A percentile compares a stretch with the other conserved stretches of the same genome.
Conservation (phyloP, 2,113 vertebrate genomes). For the Paedocypris sp. region DNA sequence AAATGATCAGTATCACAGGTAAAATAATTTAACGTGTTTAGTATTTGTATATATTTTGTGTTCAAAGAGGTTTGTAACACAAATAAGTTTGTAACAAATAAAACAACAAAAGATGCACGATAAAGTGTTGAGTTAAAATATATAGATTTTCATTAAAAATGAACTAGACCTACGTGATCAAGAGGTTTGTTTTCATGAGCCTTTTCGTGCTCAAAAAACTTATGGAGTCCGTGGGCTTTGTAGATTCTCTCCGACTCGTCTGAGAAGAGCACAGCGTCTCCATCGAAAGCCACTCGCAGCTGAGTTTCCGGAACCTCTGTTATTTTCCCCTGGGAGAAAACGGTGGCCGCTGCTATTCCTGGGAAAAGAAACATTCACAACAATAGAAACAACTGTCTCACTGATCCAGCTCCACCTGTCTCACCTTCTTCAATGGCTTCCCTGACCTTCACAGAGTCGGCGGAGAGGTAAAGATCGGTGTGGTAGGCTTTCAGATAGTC, state of each 20-base stretch:
- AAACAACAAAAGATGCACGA: not conserved
- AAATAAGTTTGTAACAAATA: not conserved
- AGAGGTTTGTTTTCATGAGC: constrained; percentile 83
- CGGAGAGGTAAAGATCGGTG: constrained; percentile 90
- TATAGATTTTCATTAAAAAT: not conserved
- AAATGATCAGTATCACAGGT: no score
- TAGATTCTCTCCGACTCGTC: constrained; percentile 90
- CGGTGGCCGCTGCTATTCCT: constrained; percentile 91
- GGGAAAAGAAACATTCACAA: not conserved
- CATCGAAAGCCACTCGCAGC: constrained; percentile 88
- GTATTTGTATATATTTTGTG: no score
- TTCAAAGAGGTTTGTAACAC: no score
- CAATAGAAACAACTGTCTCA: not conserved
- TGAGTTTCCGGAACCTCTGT: constrained; percentile 73
- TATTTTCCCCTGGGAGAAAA: constrained; percentile 79
- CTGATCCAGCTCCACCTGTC: constrained; percentile 16
- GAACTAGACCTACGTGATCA: constrained; percentile 69
- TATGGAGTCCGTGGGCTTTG: constrained; percentile 84
- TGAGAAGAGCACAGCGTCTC: constrained; percentile 87
- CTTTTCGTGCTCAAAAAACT: constrained; percentile 89
- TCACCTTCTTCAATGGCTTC: constrained; percentile 88
- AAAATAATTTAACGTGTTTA: no score
- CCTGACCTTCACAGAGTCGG: constrained; percentile 77
- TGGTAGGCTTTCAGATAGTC: constrained; percentile 92
- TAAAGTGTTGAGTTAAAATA: no score